A percentile compares a stretch with the other conserved stretches of the same genome.
phyloP scores from a whole-genome alignment of 2,888 invertebrate genomes.

The Kryphioiulus occultus region DNA sequence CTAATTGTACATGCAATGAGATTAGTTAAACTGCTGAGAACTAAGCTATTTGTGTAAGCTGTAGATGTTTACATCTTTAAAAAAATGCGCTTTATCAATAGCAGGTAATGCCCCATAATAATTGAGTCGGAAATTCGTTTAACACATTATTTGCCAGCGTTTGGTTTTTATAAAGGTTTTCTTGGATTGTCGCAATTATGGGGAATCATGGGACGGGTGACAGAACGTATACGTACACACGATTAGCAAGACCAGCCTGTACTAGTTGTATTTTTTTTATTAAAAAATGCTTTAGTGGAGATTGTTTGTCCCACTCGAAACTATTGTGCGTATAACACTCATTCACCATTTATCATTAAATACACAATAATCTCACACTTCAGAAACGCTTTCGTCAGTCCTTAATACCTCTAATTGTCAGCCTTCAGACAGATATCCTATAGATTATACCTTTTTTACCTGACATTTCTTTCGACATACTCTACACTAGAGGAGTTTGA shows the following conservation, averaged over 20 bases:
- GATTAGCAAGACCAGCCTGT: slow-evolving; percentile 20
- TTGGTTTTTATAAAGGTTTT: background rate
- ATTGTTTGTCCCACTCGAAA: background rate
- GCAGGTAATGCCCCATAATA: slow-evolving; percentile 20
- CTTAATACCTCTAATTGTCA: background rate
- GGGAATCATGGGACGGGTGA: slow-evolving; percentile 20
- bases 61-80: background rate
- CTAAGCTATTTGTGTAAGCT: background rate
- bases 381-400: background rate
- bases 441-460: background rate
- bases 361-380: background rate
- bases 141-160: background rate
- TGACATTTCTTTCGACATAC: background rate
- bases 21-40: background rate
- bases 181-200: background rate
- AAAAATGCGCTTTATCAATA: background rate
- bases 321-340: background rate
- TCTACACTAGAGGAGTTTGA: background rate
- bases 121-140: background rate
- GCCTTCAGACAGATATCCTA: background rate
- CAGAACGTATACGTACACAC: slow-evolving; percentile 9
- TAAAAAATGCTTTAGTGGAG: background rate
- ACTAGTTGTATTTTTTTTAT: background rate
- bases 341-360: slow-evolving; percentile 20
- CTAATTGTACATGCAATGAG: background rate